Percentiles rank a stretch among this genome's conserved stretches.
Evolutionary conservation across 2,888 invertebrate genomes (phyloP).

Genomic region (Caenorhabditis drosophilae): DNA sequence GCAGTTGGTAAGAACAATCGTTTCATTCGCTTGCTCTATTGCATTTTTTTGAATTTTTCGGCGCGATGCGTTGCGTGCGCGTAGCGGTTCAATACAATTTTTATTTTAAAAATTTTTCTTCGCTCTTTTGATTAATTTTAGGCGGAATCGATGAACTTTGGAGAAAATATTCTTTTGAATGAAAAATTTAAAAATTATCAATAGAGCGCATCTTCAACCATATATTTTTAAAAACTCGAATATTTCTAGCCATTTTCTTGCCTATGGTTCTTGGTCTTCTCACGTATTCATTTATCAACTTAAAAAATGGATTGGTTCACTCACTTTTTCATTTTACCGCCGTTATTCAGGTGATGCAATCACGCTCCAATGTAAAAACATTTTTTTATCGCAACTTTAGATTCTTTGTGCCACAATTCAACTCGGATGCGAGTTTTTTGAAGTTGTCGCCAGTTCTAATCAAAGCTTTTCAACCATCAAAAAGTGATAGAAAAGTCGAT

Average conservation of each 20-base stretch:
- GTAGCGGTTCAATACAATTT: too few species aligned
- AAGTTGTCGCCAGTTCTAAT: conserved; percentile 11
- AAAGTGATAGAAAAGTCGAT: neutral
- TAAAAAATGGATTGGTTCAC: conserved; percentile 35
- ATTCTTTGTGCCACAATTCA: conserved; percentile 20
- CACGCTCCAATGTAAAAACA: neutral
- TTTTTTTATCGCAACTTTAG: neutral
- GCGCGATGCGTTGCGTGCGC: too few species aligned
- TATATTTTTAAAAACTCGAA: too few species aligned
- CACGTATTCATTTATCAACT: conserved; percentile 28
- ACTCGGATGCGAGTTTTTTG: conserved; percentile 28
- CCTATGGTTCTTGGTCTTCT: conserved; percentile 38
- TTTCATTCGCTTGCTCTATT: too few species aligned
- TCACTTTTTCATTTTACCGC: conserved; percentile 23
- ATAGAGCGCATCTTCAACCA: too few species aligned
- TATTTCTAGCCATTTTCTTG: conserved; percentile 43
- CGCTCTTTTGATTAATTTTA: too few species aligned
- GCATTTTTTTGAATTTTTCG: too few species aligned
- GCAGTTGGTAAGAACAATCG: conserved; percentile 40
- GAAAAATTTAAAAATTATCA: neutral
- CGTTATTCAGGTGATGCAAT: conserved; percentile 7
- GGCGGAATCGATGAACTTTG: too few species aligned
- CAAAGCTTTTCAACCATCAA: conserved; percentile 4
- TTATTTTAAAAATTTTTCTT: too few species aligned
- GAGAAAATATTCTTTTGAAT: too few species aligned